These are phyloP conservation scores for Nesoenas mayeri DNA, from an alignment of 2,113 vertebrate genomes.

Conservation along the genomic window DNA sequence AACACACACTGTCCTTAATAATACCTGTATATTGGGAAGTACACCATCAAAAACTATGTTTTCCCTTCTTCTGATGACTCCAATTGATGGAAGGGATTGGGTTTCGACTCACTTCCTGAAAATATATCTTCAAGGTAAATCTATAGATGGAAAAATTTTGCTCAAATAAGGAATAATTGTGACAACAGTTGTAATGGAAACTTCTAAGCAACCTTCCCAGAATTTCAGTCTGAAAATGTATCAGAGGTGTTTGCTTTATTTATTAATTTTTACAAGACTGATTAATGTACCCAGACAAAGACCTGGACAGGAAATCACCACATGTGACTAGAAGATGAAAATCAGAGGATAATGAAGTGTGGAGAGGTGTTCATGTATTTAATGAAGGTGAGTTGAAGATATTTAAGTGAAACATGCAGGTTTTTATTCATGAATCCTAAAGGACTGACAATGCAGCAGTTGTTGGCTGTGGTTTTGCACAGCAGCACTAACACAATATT, in stretches of 20 bases:
- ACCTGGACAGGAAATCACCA: background rate
- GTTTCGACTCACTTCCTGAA: background rate
- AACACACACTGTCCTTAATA: background rate
- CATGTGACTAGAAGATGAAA: background rate
- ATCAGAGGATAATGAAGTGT: background rate
- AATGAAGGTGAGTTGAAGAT: background rate
- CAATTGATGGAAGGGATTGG: background rate
- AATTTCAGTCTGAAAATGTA: background rate
- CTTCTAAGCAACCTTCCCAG: background rate
- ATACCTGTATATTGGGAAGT: background rate
- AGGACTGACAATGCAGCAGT: background rate
- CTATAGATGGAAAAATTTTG: background rate
- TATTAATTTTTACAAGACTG: background rate
- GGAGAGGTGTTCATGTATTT: background rate
- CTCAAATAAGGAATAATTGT: background rate
- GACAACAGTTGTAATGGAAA: background rate
- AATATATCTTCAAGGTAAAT: background rate
- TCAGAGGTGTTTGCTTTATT: background rate
- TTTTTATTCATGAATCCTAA: background rate
- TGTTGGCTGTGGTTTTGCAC: background rate
- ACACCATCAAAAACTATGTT: background rate
- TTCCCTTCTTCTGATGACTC: background rate
- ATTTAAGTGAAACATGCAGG: background rate
- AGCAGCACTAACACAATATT: background rate
- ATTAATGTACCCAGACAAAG: background rate